Conservation (phyloP, 2,797 vertebrate genomes). For the Lerista edwardsae region DNA sequence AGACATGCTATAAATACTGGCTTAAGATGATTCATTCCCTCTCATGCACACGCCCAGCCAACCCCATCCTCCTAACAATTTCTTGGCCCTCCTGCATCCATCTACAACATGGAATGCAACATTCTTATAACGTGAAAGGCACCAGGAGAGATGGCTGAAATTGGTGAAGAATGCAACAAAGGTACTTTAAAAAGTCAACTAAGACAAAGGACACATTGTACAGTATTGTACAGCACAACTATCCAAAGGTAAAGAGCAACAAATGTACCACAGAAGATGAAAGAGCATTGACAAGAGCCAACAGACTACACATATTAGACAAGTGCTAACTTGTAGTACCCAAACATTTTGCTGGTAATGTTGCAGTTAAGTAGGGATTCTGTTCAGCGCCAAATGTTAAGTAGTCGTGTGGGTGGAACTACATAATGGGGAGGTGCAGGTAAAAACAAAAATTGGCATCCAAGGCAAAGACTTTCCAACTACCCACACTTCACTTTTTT, state of each 20-base stretch:
- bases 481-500: no score
- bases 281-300: no score
- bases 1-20: background rate
- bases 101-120: background rate
- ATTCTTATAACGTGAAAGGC: background rate
- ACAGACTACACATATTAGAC: no score
- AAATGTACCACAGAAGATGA: background rate
- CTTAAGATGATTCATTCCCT: background rate
- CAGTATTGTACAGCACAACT: background rate
- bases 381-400: background rate
- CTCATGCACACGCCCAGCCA: background rate
- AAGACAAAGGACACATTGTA: background rate
- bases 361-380: background rate
- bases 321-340: background rate
- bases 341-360: background rate
- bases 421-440: no score
- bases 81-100: background rate
- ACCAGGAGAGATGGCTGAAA: background rate
- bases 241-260: background rate
- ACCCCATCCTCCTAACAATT: no score
- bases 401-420: background rate
- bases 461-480: no score
- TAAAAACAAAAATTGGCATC: no score
- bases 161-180: background rate
- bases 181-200: background rate